Conservation (phyloP, 2,888 invertebrate genomes). For the Phasia obesa region DNA sequence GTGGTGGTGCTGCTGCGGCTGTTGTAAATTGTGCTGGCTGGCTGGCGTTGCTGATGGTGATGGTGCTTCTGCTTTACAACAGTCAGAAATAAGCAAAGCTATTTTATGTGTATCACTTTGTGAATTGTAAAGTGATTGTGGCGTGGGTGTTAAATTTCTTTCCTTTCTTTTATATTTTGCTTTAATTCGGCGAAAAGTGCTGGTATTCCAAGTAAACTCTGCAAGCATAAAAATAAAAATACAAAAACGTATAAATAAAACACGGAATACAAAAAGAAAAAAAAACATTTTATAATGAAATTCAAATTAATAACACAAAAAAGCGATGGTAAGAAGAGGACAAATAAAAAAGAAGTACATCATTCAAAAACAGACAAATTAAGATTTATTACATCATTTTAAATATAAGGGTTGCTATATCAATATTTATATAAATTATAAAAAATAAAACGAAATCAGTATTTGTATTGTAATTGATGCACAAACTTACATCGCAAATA, state of each 20-base stretch:
- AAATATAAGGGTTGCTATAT: conserved; percentile 20
- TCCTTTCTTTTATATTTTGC: conserved; percentile 3
- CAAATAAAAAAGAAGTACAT: neutral
- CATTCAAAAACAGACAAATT: conserved; percentile 43
- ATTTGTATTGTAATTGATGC: conserved; percentile 29
- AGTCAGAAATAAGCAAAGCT: conserved; percentile 33
- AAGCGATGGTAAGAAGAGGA: neutral
- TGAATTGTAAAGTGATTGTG: conserved; percentile 26
- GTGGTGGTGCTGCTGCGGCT: conserved; percentile 22
- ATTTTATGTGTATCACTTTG: conserved; percentile 10
- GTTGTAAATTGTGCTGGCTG: conserved; percentile 17
- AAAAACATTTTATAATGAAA: conserved; percentile 53
- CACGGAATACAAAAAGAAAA: conserved; percentile 21
- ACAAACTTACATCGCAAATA: conserved; percentile 20
- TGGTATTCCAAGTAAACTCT: conserved; percentile 50
- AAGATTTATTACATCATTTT: conserved; percentile 27
- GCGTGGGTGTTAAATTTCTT: conserved; percentile 18
- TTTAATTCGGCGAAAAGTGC: conserved; percentile 37
- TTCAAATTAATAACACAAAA: conserved; percentile 56
- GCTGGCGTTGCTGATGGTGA: conserved; percentile 8
- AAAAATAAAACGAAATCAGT: conserved; percentile 2
- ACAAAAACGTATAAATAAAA: conserved; percentile 42
- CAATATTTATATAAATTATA: conserved; percentile 36
- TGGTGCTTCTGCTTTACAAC: conserved; percentile 22
- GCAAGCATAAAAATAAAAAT: conserved; percentile 43